Evolutionary conservation across 2,113 vertebrate species (phyloP).

Genomic region (Microcebus ravelobensis): DNA sequence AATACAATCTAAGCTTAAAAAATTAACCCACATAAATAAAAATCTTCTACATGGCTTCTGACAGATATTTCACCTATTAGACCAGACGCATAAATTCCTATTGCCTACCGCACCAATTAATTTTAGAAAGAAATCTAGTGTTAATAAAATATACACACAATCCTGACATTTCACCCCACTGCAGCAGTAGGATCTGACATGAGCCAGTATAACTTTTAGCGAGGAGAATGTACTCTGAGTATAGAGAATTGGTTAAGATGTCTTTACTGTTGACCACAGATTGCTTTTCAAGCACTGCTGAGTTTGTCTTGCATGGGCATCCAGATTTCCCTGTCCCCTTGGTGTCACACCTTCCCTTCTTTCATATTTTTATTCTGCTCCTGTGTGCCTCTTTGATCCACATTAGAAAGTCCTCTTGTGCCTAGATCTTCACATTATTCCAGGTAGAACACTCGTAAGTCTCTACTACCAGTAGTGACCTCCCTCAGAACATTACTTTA

Average conservation of each 20-base stretch:
- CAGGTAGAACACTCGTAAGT: not conserved
- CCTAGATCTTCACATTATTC: not conserved
- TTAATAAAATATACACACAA: not conserved
- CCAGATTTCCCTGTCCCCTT: not conserved
- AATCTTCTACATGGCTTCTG: not conserved
- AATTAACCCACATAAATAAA: slow-evolving; percentile 26
- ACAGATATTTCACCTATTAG: not conserved
- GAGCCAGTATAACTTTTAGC: not conserved
- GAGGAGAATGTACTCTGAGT: not conserved
- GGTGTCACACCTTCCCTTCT: not conserved
- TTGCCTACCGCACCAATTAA: not conserved
- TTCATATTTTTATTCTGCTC: not conserved
- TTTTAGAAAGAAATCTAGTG: not conserved
- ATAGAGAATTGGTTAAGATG: not conserved
- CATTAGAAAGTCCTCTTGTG: not conserved
- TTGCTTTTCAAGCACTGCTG: not conserved
- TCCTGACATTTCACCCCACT: not conserved
- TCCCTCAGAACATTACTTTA: not conserved
- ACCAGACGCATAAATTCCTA: not conserved
- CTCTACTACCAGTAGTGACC: not conserved
- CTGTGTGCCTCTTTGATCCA: not conserved
- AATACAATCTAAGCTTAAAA: slow-evolving; percentile 32
- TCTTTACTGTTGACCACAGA: not conserved
- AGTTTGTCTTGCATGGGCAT: not conserved
- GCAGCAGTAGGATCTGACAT: not conserved